Percentiles rank a stretch among this genome's conserved stretches.
phyloP scores from a whole-genome alignment of 2,113 vertebrate genomes.

The Xenotilapia leptura region DNA sequence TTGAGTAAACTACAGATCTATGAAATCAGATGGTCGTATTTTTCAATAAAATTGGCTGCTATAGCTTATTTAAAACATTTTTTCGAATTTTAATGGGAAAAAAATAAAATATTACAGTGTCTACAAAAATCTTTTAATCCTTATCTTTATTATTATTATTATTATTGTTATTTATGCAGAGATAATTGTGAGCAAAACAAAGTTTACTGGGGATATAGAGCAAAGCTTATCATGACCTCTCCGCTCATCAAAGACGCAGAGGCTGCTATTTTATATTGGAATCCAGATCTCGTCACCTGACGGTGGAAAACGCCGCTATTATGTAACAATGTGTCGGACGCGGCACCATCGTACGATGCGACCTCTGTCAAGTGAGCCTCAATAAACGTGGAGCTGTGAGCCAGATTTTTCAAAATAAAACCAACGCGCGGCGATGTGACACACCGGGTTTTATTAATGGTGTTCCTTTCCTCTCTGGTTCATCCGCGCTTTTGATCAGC shows the following conservation, averaged over 20 bases:
- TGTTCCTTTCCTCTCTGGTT: not conserved
- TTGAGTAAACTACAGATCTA: not conserved
- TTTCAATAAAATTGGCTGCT: not conserved
- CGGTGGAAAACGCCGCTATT: slow-evolving; percentile 22
- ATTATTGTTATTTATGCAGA: not conserved
- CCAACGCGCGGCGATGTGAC: rapidly evolving
- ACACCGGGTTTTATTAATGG: rapidly evolving
- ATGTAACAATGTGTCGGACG: slow-evolving; percentile 49
- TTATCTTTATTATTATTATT: not conserved
- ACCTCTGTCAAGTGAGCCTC: not conserved
- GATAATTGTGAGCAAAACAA: not conserved
- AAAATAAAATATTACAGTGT: not conserved
- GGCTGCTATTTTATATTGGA: not conserved
- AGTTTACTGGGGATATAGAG: not conserved
- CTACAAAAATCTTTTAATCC: not conserved
- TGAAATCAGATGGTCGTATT: not conserved
- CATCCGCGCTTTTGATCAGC: not conserved
- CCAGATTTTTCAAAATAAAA: slow-evolving; percentile 28
- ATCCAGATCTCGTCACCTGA: slow-evolving; percentile 50
- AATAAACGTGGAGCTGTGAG: rapidly evolving
- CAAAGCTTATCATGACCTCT: not conserved
- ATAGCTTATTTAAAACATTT: rapidly evolving
- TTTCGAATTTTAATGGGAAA: not conserved
- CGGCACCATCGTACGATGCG: slow-evolving; percentile 8
- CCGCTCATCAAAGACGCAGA: not conserved